These are phyloP conservation scores for Stenodera caucasica DNA, from an alignment of 2,888 invertebrate species.

Conservation along the genomic window DNA sequence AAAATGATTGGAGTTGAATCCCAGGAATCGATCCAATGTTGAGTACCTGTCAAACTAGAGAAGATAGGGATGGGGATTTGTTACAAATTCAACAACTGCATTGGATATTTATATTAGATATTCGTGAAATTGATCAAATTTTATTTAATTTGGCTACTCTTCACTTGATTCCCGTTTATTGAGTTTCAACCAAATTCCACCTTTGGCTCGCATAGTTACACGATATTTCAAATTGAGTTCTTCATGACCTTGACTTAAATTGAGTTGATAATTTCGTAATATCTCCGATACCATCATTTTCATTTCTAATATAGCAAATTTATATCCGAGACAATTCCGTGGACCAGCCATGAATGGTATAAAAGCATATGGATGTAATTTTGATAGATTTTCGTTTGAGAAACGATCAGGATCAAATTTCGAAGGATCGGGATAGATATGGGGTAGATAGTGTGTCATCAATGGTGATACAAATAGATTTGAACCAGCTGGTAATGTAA, in stretches of 20 bases:
- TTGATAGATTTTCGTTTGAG: slow-evolving; percentile 56
- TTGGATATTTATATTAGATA: no score
- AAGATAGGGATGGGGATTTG: no score
- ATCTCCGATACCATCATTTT: slow-evolving; percentile 61
- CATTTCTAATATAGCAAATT: slow-evolving; percentile 64
- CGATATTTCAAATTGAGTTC: slow-evolving; percentile 58
- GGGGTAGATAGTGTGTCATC: slow-evolving; percentile 60
- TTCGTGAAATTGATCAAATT: no score
- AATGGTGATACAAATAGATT: slow-evolving; percentile 61
- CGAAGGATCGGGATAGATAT: slow-evolving; percentile 61
- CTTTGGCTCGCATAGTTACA: slow-evolving; percentile 61
- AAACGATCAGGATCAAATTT: slow-evolving; percentile 63
- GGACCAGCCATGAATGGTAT: slow-evolving; percentile 65
- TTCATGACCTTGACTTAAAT: slow-evolving; percentile 58
- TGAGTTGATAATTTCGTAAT: slow-evolving; percentile 57
- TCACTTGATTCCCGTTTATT: no score
- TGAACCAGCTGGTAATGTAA: slow-evolving; percentile 60
- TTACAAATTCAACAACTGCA: no score
- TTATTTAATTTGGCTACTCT: no score
- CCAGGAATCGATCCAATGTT: no score
- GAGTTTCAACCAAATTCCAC: slow-evolving; percentile 62
- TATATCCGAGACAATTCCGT: slow-evolving; percentile 61
- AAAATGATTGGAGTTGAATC: no score
- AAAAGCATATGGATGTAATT: slow-evolving; percentile 61
- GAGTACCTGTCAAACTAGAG: no score